Evolutionary conservation across 2,797 vertebrate species (phyloP).

Genomic region (Parambassis ranga): DNA sequence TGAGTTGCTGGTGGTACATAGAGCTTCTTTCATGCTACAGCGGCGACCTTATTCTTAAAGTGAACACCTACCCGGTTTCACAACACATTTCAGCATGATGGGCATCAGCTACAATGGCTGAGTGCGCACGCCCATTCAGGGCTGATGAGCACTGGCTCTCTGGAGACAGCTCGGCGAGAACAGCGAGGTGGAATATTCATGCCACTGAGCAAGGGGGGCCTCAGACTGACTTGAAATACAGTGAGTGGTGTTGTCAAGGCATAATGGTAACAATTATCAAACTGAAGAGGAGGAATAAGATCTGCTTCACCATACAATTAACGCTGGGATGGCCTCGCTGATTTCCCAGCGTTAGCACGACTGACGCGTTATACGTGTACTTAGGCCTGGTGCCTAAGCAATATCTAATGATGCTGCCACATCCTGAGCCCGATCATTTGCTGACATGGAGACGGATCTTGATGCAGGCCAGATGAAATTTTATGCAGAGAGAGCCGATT

Average conservation of each 20-base stretch:
- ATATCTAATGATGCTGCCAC: conserved; percentile 36
- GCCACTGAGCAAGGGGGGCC: conserved; percentile 71
- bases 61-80: conserved; percentile 25
- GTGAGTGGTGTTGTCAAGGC: conserved; percentile 59
- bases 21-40: conserved; percentile 23
- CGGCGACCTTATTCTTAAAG: conserved; percentile 34
- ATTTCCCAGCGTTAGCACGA: conserved; percentile 49
- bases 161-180: conserved; percentile 66
- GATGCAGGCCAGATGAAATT: conserved; percentile 54
- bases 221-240: conserved; percentile 58
- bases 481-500: conserved; percentile 42
- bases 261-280: conserved; percentile 68
- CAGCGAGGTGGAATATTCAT: conserved; percentile 76
- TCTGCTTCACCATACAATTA: conserved; percentile 59
- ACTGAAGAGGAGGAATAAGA: conserved; percentile 57
- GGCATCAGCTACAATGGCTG: conserved; percentile 56
- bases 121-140: conserved; percentile 59
- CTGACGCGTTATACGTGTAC: conserved; percentile 63
- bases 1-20: conserved; percentile 24
- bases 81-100: conserved; percentile 47
- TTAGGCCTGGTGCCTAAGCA: conserved; percentile 50
- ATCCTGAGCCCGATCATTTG: conserved; percentile 30
- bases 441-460: conserved; percentile 34
- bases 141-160: conserved; percentile 62
- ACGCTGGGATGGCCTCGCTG: conserved; percentile 41